Evolutionary conservation across 2,797 vertebrate genomes (phyloP).

Genomic region (Emydoidea blandingii): DNA sequence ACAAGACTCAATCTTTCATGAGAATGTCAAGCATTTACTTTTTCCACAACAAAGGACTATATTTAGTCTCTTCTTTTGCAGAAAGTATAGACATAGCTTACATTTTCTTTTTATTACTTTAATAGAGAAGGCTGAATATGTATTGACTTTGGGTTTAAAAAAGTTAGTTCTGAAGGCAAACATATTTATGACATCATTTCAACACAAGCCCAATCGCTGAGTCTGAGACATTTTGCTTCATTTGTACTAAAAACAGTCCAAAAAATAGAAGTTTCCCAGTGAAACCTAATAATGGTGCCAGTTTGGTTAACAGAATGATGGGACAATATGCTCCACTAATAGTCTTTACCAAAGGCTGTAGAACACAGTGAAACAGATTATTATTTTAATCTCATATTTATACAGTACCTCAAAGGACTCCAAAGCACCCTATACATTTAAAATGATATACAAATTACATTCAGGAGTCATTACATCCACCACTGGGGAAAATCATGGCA

Average conservation of each 20-base stretch:
- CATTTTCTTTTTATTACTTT: slow-evolving; percentile 59
- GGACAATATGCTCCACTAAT: neutral
- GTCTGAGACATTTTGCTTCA: neutral
- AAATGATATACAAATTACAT: neutral
- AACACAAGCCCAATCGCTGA: neutral
- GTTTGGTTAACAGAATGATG: neutral
- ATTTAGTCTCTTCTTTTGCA: slow-evolving; percentile 69
- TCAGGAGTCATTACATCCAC: neutral
- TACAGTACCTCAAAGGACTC: neutral
- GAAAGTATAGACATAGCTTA: slow-evolving; percentile 41
- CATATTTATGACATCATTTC: slow-evolving; percentile 17
- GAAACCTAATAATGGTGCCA: neutral
- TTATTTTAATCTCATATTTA: neutral
- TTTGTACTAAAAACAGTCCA: neutral
- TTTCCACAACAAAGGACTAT: slow-evolving; percentile 70
- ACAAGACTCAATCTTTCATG: slow-evolving; percentile 48
- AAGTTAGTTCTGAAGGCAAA: slow-evolving; percentile 35
- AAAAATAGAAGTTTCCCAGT: neutral
- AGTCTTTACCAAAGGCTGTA: neutral
- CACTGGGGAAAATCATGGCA: neutral
- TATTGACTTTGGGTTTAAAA: neutral
- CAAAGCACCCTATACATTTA: neutral
- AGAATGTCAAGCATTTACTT: slow-evolving; percentile 74
- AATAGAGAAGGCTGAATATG: slow-evolving; percentile 39
- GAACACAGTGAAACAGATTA: neutral